These are phyloP conservation scores for Gyps fulvus DNA, from an alignment of 2,113 vertebrate genomes.

Conservation along the genomic window DNA sequence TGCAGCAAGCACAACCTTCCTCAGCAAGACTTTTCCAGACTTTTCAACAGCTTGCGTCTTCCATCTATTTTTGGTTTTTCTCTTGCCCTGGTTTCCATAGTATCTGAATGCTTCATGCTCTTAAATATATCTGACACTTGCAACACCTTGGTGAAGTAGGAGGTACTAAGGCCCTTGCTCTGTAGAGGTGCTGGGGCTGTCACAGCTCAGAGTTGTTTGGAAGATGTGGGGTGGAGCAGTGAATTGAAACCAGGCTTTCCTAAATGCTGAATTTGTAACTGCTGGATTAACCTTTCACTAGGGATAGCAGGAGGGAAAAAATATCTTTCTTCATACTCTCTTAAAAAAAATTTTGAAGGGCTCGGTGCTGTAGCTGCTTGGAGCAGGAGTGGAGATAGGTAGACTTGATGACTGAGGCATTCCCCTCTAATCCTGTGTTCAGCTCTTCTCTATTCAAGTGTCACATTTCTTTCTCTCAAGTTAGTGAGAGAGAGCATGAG, in stretches of 20 bases:
- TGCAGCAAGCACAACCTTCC: slow-evolving; percentile 5
- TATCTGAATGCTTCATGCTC: slow-evolving; percentile 33
- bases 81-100: slow-evolving; percentile 64
- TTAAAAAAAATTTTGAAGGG: background rate
- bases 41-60: slow-evolving; percentile 34
- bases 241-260: background rate
- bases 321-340: background rate
- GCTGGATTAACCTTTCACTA: background rate
- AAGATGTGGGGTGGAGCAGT: background rate
- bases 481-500: background rate
- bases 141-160: slow-evolving; percentile 48
- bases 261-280: background rate
- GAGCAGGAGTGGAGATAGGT: background rate
- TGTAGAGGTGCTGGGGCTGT: background rate
- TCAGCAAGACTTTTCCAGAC: slow-evolving; percentile 38
- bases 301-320: background rate
- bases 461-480: background rate
- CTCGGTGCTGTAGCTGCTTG: background rate
- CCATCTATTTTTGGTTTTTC: slow-evolving; percentile 49
- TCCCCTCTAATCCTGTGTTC: background rate
- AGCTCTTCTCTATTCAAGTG: background rate
- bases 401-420: background rate
- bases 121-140: slow-evolving; percentile 49
- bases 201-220: background rate
- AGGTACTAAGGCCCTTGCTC: background rate